Base-by-base conservation (phyloP, 2,888 invertebrate species). In the Drosophila melanosoma region DNA sequence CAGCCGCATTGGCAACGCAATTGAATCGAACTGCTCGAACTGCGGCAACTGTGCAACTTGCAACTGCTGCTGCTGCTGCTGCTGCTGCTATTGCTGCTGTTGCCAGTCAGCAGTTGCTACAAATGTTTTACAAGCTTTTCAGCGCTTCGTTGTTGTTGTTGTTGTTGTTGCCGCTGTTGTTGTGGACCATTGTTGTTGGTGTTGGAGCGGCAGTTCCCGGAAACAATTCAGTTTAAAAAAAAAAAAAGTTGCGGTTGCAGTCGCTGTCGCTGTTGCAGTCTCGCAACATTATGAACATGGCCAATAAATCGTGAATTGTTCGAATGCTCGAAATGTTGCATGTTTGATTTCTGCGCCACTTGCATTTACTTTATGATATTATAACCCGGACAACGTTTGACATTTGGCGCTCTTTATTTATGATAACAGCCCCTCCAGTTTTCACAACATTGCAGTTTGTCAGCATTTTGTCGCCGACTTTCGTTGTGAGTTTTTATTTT, bases 101-200 rank as follows among this genome's bases (percentile, higher is more conserved):
- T 38, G 52, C 65, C 72, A 80, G 74, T 70, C 70, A 72, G 79
- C 82, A 88, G 87, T 85, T 87, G 87, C 82, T 83, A 87, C 89
- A 89, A 89, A 86, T 82, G 86, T 86, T 88, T 86, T 89, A 89
- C 87, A 83, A 86, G 86, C 81, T 87, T 86, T 88, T 82, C 89
- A 88, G 89, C 89, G 89, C 84, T 89, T 87, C 71, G 74, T 63
- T 76, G 61, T 51, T 74, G 74, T 54, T 76, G 76, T 58, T 76
- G 71, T 84, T 87, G 85, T 72, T 83, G 76, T 76, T 79, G 77
- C 29, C 77, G 76, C 61, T 74, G 74, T 54, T 76, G 76, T 58
- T 76, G 71, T 69, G 58, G 54, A 33, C 67, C 79, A 80, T 84
- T 87, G 85, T 72, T 83, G 76, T 76, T 79, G 77, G 75, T 75